Evolutionary conservation across 2,888 invertebrate species (phyloP).

Genomic region (Caenorhabditis sp.): DNA sequence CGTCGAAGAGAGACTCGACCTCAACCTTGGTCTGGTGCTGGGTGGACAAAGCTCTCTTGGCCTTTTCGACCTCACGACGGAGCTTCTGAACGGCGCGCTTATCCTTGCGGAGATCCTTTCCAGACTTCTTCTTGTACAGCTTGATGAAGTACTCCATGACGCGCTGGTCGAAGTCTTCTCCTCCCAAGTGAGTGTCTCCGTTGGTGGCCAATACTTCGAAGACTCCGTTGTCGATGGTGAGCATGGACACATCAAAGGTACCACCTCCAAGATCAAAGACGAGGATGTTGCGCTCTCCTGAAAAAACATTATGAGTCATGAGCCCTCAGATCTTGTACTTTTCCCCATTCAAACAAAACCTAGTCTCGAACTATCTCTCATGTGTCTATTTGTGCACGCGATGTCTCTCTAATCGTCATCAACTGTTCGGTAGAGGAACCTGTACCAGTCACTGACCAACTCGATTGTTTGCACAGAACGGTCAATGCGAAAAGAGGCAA

Average conservation of each 20-base stretch:
- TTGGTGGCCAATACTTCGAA: slow-evolving; percentile 85
- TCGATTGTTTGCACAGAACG: slow-evolving; percentile 53
- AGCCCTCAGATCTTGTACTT: background rate
- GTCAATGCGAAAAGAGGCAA: slow-evolving; percentile 42
- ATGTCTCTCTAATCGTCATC: slow-evolving; percentile 34
- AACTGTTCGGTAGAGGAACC: slow-evolving; percentile 18
- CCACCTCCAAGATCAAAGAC: slow-evolving; percentile 99
- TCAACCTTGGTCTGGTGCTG: slow-evolving; percentile 89
- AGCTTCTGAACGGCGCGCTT: slow-evolving; percentile 80
- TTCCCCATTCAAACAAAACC: background rate
- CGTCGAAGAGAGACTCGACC: slow-evolving; percentile 97
- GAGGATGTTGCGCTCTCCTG: slow-evolving; percentile 90
- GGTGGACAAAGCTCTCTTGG: slow-evolving; percentile 87
- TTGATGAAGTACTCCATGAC: slow-evolving; percentile 93
- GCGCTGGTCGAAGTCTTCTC: slow-evolving; percentile 88
- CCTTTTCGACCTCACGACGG: slow-evolving; percentile 80
- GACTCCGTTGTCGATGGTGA: slow-evolving; percentile 98
- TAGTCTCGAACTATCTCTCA: slow-evolving; percentile 2
- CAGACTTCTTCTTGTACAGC: slow-evolving; percentile 82
- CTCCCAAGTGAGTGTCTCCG: slow-evolving; percentile 82
- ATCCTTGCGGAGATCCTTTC: slow-evolving; percentile 80
- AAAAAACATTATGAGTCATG: slow-evolving; percentile 26
- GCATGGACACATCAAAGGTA: slow-evolving; percentile 98
- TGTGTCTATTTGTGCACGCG: slow-evolving; percentile 39
- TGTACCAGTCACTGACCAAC: slow-evolving; percentile 58